Base-by-base conservation (phyloP, 2,113 vertebrate species). In the Spermophilus dauricus region DNA sequence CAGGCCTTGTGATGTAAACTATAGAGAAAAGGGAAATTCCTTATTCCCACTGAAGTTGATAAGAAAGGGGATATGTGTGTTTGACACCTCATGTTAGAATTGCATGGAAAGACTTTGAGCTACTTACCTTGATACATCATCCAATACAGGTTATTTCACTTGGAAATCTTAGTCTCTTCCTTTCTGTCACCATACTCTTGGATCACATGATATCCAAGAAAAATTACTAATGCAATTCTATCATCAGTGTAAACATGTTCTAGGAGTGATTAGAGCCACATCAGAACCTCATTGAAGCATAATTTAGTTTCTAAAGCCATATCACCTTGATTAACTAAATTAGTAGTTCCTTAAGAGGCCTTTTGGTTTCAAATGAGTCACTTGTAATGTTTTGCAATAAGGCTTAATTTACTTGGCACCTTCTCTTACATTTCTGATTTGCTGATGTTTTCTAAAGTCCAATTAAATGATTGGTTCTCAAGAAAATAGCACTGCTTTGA, bases 261-360 rank as follows among this genome's bases (percentile, higher is more conserved):
- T 98, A 42, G 2, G 37, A 80, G 1, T 56, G 5, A 75, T 67
- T 87, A 97, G 92, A 96, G 17, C 28, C 69, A 95, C 72, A 89
- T 51, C 42, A 96, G 32, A 73, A 30, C n/a, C 92, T 82, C 51
- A 96, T 61, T 95, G 98, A 94, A 90, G 51, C 63, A 69, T 76
- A 97, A 96, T 84, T 91, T 88, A 94, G 69, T 92, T 94, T 89
- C 69, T 81, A 97, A 98, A 96, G 70, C 69, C 3, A 22, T 75
- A 93, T 24, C 53, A 96, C 39, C 93, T 98, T 97, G 78, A 61
- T 96, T 85, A 83, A 81, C 70, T 96, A 81, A 96, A 97, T 98
- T 95, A 96, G 82, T 89, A 98, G 39, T 88, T 96, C 87, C 13
- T 34, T 97, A 95, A 95, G 93, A 97, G 45, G 42, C 22, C 72